phyloP scores from a whole-genome alignment of 2,113 vertebrate genomes.

The Oryzias javanicus region DNA sequence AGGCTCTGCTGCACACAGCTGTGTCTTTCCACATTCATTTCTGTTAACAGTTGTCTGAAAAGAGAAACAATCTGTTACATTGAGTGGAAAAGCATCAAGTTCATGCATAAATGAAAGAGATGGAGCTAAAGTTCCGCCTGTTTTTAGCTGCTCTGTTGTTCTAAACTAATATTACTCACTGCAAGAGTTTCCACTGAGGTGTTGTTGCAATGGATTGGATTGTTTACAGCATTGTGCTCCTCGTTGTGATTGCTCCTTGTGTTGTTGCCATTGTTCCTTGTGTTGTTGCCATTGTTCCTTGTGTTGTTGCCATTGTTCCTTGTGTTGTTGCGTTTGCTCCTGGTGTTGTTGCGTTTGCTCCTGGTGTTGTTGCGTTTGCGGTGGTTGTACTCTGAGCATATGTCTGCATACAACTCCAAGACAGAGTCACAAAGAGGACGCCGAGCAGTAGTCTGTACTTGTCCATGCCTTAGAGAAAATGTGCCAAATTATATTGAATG shows the following conservation, averaged over 20 bases:
- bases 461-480: slow-evolving; percentile 41
- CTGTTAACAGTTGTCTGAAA: slow-evolving; percentile 9
- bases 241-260: background rate
- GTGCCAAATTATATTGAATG: background rate
- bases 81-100: background rate
- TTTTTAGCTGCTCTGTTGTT: background rate
- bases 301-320: accelerated
- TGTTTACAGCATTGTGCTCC: background rate
- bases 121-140: too few relatives aligned
- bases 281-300: too few relatives aligned
- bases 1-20: slow-evolving; percentile 47
- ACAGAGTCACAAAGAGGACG: slow-evolving; percentile 32
- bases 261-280: background rate
- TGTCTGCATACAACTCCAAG: slow-evolving; percentile 15
- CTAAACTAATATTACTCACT: slow-evolving; percentile 14
- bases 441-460: slow-evolving; percentile 20
- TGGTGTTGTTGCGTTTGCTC: too few relatives aligned
- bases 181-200: background rate
- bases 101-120: background rate
- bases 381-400: background rate
- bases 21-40: accelerated
- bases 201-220: background rate
- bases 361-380: background rate
- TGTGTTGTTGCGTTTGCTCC: background rate
- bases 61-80: background rate